phyloP scores from a whole-genome alignment of 1,140 invertebrate genomes.

The Neuroterus valhalla region DNA sequence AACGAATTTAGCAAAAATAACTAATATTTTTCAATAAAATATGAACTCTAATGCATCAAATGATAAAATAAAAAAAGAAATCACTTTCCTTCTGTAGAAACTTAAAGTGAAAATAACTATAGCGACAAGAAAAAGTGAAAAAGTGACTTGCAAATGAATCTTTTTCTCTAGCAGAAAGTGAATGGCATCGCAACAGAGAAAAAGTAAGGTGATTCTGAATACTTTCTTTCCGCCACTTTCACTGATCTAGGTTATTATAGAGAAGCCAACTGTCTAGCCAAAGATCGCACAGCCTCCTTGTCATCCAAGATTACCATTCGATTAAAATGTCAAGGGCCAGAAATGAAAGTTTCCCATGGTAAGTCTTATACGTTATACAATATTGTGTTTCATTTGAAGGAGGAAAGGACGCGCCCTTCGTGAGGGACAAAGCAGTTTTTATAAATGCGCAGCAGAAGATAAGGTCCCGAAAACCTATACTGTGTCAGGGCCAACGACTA shows the following conservation, averaged over 20 bases:
- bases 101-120: too few species aligned
- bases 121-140: too few species aligned
- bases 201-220: conserved; percentile 35
- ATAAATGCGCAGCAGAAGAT: conserved; percentile 48
- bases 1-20: too few species aligned
- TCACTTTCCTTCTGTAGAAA: background rate
- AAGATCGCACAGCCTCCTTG: conserved; percentile 38
- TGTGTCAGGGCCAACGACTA: conserved; percentile 55
- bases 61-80: background rate
- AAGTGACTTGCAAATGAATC: too few species aligned
- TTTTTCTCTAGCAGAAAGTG: background rate
- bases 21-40: too few species aligned
- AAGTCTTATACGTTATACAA: conserved; percentile 36
- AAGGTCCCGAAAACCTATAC: conserved; percentile 54
- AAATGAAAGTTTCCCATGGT: conserved; percentile 24
- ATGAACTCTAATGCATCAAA: too few species aligned
- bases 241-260: conserved; percentile 44
- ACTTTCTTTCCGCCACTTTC: conserved; percentile 46
- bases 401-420: conserved; percentile 56
- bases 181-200: conserved; percentile 3
- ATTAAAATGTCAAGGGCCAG: background rate
- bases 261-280: conserved; percentile 43
- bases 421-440: conserved; percentile 38
- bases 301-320: too few species aligned
- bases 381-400: conserved; percentile 39